Base-by-base conservation (phyloP, 2,113 vertebrate genomes). In the Tylochromis polylepis region DNA sequence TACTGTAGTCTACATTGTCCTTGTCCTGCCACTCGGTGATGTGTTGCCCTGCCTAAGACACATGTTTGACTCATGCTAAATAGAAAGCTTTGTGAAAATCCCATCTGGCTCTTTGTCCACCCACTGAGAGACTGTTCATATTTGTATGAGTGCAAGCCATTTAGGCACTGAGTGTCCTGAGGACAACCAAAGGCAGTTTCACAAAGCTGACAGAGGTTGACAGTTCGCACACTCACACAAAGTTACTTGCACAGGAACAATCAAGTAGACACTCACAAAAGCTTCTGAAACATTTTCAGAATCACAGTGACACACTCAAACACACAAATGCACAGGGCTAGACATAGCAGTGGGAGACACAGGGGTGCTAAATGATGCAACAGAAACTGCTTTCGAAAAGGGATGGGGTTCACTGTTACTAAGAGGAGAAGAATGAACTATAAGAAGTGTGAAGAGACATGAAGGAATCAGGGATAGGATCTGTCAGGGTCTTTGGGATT, bases 31-130 rank as follows among this genome's bases (percentile, higher is more conserved):
- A 80, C 81, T 89, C 72, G 20, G 82, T 60, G 83, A 86, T 55
- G 55, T 77, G 72, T 84, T 67, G 82, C 79, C 82, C 80, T 72
- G 75, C 75, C 77, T 38, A 9, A 90, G 82, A 91, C 81, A 87
- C 86, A 89, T 85, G 89, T 90, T 91, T 89, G 87, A 87, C 84
- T 92, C 85, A 20, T 67, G 57, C 85, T 87, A 87, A 92, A 91
- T 80, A 86, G 56, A 89, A 58, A 91, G 82, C 84, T 90, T 93
- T 91, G 85, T 84, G 36, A 88, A 88, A 87, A 88, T 91, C 89
- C 80, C 90, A 87, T 88, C 87, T 89, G 88, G 88, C 72, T 81
- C 57, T 86, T 88, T 90, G 81, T 90, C 85, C 65, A 81, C 86
- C 78, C 60, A 88, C 87, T 86, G 79, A 87, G 84, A 89, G 27